phyloP scores from a whole-genome alignment of 2,888 invertebrate genomes.

The Hedychridium roseum region DNA sequence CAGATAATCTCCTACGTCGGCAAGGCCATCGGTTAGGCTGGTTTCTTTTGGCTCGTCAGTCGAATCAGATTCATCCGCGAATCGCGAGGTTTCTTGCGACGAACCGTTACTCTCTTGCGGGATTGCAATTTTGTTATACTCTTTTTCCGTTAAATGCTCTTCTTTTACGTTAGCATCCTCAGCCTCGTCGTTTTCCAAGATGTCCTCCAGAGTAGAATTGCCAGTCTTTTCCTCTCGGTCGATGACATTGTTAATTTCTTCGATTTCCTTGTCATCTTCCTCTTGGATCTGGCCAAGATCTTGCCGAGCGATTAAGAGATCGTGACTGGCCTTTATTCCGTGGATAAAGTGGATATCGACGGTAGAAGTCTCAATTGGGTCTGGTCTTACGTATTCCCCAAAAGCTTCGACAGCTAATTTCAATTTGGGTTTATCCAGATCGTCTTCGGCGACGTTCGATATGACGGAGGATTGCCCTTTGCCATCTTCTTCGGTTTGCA shows the following conservation, averaged over 20 bases:
- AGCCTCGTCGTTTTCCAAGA: slow-evolving; percentile 31
- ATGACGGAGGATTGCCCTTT: slow-evolving; percentile 10
- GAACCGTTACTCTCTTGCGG: too few relatives aligned
- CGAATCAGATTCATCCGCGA: slow-evolving; percentile 22
- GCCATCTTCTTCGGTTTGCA: slow-evolving; percentile 22
- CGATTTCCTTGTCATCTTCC: slow-evolving; percentile 42
- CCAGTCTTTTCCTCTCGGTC: slow-evolving; percentile 14
- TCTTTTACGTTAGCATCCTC: too few relatives aligned
- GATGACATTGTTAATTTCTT: not conserved
- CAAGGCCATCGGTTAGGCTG: slow-evolving; percentile 25
- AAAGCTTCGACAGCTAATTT: slow-evolving; percentile 24
- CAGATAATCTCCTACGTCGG: slow-evolving; percentile 13
- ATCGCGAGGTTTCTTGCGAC: slow-evolving; percentile 1
- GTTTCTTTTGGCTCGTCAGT: slow-evolving; percentile 39
- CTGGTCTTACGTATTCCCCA: slow-evolving; percentile 40
- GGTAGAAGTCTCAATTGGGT: slow-evolving; percentile 8
- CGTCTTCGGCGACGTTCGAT: too few relatives aligned
- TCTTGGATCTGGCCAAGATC: slow-evolving; percentile 54
- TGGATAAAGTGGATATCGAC: slow-evolving; percentile 35
- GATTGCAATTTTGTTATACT: too few relatives aligned
- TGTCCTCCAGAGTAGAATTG: slow-evolving; percentile 26
- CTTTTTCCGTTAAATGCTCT: too few relatives aligned
- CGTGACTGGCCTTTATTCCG: slow-evolving; percentile 31
- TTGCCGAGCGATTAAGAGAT: slow-evolving; percentile 37
- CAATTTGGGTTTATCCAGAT: not conserved